Evolutionary conservation across 2,797 vertebrate species (phyloP).

Genomic region (Myotis findleyi): DNA sequence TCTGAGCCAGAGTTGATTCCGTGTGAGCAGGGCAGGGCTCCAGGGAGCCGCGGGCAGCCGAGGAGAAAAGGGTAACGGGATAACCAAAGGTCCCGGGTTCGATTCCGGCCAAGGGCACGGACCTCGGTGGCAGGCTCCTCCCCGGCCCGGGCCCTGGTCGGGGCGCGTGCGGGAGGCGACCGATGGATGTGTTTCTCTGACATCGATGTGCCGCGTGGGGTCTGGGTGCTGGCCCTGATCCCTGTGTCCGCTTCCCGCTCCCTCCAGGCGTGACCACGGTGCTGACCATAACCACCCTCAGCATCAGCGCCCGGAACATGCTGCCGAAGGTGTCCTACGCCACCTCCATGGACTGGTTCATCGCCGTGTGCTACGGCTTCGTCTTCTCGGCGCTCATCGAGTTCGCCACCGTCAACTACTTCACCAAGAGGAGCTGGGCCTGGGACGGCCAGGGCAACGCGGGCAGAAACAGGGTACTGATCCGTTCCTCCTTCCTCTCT

Average conservation of each 20-base stretch:
- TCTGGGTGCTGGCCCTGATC: background rate
- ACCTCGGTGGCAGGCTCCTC: too few species aligned
- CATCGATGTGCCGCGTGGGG: too few species aligned
- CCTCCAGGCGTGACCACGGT: constrained; percentile 96
- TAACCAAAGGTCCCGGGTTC: too few species aligned
- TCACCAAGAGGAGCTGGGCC: constrained; percentile 98
- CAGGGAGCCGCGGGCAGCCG: too few species aligned
- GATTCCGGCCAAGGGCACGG: too few species aligned
- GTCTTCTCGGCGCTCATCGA: constrained; percentile 98
- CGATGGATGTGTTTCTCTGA: too few species aligned
- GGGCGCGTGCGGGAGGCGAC: too few species aligned
- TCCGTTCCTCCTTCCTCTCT: background rate
- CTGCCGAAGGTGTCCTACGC: constrained; percentile 98
- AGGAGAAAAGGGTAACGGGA: too few species aligned
- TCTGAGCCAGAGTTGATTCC: background rate
- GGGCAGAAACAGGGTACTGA: constrained; percentile 89
- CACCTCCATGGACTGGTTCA: constrained; percentile 99
- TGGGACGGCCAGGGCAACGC: constrained; percentile 93
- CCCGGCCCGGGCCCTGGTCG: too few species aligned
- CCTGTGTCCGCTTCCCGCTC: background rate
- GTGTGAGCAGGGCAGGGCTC: background rate
- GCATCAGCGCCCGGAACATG: constrained; percentile 98
- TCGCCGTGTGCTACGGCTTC: constrained; percentile 98
- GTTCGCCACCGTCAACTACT: constrained; percentile 99
- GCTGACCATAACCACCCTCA: constrained; percentile 98